Base-by-base conservation (phyloP, 53 echinoderm and acorn worm species). In the Henricia sp. region DNA sequence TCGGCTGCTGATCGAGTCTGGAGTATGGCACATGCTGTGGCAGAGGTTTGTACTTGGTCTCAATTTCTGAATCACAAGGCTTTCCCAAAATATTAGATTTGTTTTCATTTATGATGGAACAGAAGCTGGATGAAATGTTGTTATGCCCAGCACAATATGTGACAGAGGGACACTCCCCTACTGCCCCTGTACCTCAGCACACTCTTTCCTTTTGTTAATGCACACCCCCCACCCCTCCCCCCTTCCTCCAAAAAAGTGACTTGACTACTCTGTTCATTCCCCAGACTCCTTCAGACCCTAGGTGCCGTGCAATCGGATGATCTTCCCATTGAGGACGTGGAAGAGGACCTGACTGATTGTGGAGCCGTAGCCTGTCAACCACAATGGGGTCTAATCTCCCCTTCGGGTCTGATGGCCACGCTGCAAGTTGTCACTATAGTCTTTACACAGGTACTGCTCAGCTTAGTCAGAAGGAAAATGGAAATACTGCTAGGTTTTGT, bases 21-120 rank as follows among this genome's bases (percentile, higher is more conserved):
- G 93, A 20, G 97, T 96, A 6, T 94, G 92, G 92, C 76, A 91
- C 1, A 90, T 92, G 88, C 51, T 94, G 50, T 96, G 93, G 96
- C 91, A 95, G n/a, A 95, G 96, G 96, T 95, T 59, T 44, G 44
- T 44, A 44, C 44, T 9, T 44, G 44, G n/a, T n/a, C n/a, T n/a
- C n/a, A n/a, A n/a, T n/a, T n/a, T n/a, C n/a, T n/a, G n/a, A n/a
- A n/a, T n/a, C n/a, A n/a, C n/a, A n/a, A n/a, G n/a, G n/a, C n/a
- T n/a, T n/a, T n/a, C n/a, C n/a, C n/a, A n/a, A n/a, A n/a, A n/a
- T n/a, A n/a, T n/a, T n/a, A n/a, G n/a, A n/a, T n/a, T n/a, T n/a
- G n/a, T n/a, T n/a, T n/a, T n/a, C n/a, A n/a, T n/a, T n/a, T n/a
- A n/a, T n/a, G n/a, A n/a, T n/a, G n/a, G n/a, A n/a, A n/a, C n/a